A percentile compares a stretch with the other conserved stretches of the same genome.
Conservation (phyloP, 1,140 invertebrate species). For the Drosophila ercepeae region DNA sequence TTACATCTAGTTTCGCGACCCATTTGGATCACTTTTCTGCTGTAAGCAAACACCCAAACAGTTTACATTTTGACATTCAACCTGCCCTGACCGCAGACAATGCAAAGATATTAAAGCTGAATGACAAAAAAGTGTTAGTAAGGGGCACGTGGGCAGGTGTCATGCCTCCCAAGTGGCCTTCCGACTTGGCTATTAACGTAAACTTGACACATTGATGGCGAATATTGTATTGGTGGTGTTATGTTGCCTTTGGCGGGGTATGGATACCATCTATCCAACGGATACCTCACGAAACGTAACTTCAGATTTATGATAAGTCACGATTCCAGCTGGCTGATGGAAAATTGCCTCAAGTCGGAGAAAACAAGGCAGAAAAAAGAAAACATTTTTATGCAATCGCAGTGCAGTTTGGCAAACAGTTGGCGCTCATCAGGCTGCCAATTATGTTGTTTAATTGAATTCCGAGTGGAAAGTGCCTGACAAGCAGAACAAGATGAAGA, state of each 20-base stretch:
- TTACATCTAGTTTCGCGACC: too few relatives aligned
- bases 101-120: constrained; percentile 1
- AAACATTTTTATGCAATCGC: constrained; percentile 36
- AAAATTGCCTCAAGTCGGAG: constrained; percentile 7
- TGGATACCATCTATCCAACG: constrained; percentile 18
- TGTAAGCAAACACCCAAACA: neutral
- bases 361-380: constrained; percentile 18
- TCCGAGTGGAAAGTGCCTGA: constrained; percentile 47
- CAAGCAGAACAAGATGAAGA: constrained; percentile 23
- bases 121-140: neutral
- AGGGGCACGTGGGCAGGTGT: constrained; percentile 23
- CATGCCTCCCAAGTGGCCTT: constrained; percentile 50
- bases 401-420: constrained; percentile 47
- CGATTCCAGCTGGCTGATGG: constrained; percentile 50
- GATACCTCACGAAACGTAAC: neutral
- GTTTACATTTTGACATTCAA: constrained; percentile 42
- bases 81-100: constrained; percentile 26
- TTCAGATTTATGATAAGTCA: constrained; percentile 78
- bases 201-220: constrained; percentile 68
- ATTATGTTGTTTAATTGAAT: constrained; percentile 71
- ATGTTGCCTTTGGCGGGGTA: constrained; percentile 8
- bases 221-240: constrained; percentile 31
- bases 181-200: constrained; percentile 69
- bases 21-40: neutral
- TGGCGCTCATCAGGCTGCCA: constrained; percentile 62